A percentile compares a stretch with the other conserved stretches of the same genome.
Conservation (phyloP, 2,888 invertebrate species). For the Pantelozetes paolii region DNA sequence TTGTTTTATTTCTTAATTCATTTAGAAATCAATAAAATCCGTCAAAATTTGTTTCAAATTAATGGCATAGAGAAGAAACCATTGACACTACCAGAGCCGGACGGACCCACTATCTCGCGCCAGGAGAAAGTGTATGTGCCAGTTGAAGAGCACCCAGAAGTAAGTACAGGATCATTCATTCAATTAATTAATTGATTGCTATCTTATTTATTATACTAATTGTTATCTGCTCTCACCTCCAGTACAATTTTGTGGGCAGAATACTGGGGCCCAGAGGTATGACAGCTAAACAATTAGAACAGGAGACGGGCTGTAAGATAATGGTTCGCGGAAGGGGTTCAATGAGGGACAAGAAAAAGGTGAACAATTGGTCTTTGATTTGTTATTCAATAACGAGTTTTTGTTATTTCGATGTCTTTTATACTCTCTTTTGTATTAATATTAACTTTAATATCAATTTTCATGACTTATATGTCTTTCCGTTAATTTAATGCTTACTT, state of each 20-base stretch:
- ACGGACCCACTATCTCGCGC: slow-evolving; percentile 82
- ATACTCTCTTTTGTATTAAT: neutral
- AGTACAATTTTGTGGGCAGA: slow-evolving; percentile 99
- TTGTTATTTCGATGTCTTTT: neutral
- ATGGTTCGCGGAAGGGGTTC: slow-evolving; percentile 99
- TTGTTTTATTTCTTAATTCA: neutral
- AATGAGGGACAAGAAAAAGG: slow-evolving; percentile 99
- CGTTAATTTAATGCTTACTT: slow-evolving; percentile 13
- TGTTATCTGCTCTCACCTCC: neutral
- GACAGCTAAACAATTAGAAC: slow-evolving; percentile 99
- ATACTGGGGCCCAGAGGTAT: slow-evolving; percentile 98
- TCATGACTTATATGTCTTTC: slow-evolving; percentile 13
- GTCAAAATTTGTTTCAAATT: slow-evolving; percentile 97
- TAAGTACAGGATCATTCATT: too few species aligned
- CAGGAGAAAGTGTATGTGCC: slow-evolving; percentile 99
- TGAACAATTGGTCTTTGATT: slow-evolving; percentile 55
- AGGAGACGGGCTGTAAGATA: slow-evolving; percentile 99
- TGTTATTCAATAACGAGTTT: neutral
- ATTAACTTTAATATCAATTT: slow-evolving; percentile 1
- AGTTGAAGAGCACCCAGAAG: slow-evolving; percentile 99
- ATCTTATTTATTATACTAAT: too few species aligned
- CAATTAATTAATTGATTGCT: slow-evolving; percentile 27
- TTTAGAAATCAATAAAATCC: slow-evolving; percentile 94
- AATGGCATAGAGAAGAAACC: slow-evolving; percentile 95
- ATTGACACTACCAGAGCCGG: slow-evolving; percentile 80